Evolutionary conservation across 2,888 invertebrate species (phyloP), one percentile per base, ranked within the genome.

Genomic region (Balanococcus diminutus): DNA sequence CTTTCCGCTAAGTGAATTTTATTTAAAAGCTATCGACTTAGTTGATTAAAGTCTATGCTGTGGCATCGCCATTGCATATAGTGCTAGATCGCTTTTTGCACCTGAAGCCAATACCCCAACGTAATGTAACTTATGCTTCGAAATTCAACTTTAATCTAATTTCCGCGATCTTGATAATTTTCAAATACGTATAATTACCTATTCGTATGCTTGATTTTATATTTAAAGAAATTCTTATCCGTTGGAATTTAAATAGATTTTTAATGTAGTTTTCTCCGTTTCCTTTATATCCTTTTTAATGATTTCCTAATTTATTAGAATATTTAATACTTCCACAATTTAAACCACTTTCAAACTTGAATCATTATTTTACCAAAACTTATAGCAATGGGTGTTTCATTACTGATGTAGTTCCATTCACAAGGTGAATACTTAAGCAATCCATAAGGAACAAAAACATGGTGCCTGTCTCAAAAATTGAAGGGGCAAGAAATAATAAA

Each of bases 11-110:
- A 79, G 75, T 79, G 75, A 79, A 79, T 79, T 79, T 79, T 79
- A 79, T 79, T 79, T 79, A 79, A 79, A 79, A 79, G 75, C 75
- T 79, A 79, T 79, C 75, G 75, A 79, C 75, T 79, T 79, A 79
- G 75, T 79, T 79, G 75, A 79, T 79, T 79, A 79, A 79, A 79
- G 32, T 79, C 32, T 36, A 32, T 36, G 32, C 28, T 32, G 75
- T 5, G 31, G 32, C 32, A 31, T 36, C 75, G 75, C 67, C 32
- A 31, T 36, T 36, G 75, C 67, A 67, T 36, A 79, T 36, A 25
- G 75, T 11, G 75, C 72, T 28, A 56, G 67, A 67, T 67, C 67
- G 36, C 36, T 36, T 79, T 31, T 79, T 79, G 36, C 75, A 79
- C 36, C 75, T 36, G n/a, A 36, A n/a, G n/a, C n/a, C n/a, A n/a